These are phyloP conservation scores for Mastigias papua DNA, from an alignment of 30 jellyfish, hydroid and myxozoan species.

Conservation along the genomic window DNA sequence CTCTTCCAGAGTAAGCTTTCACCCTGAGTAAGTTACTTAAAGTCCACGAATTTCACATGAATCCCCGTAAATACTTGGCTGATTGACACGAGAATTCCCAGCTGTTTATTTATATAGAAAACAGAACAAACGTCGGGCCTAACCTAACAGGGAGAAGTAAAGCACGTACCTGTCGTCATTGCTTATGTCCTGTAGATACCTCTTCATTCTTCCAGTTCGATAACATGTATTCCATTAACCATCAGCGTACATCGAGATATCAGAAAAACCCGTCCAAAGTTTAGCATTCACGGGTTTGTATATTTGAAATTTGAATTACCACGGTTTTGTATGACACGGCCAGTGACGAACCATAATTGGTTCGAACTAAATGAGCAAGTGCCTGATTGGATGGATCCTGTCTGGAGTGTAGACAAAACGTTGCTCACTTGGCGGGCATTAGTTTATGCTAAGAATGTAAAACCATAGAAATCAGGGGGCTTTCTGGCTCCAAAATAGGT, in stretches of 20 bases:
- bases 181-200: slow-evolving; percentile 36
- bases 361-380: background rate
- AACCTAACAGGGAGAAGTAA: too few relatives aligned
- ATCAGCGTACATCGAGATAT: background rate
- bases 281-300: background rate
- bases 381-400: background rate
- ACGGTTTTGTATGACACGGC: background rate
- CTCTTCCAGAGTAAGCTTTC: too few relatives aligned
- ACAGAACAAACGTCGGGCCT: too few relatives aligned
- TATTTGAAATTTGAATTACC: background rate
- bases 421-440: slow-evolving; percentile 46
- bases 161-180: slow-evolving; percentile 11
- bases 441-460: too few relatives aligned
- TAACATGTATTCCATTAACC: background rate
- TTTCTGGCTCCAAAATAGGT: too few relatives aligned
- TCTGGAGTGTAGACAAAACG: slow-evolving; percentile 11
- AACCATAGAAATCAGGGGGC: too few relatives aligned
- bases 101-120: too few relatives aligned
- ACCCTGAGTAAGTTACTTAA: too few relatives aligned
- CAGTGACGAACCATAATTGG: slow-evolving; percentile 22
- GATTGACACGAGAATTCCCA: too few relatives aligned
- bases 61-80: too few relatives aligned
- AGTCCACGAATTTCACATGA: too few relatives aligned
- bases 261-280: background rate
- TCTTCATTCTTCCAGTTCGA: slow-evolving; percentile 9